Evolutionary conservation across 1,140 invertebrate species (phyloP), one percentile per base, ranked within the genome.

Genomic region (Lasaia peninsularis): DNA sequence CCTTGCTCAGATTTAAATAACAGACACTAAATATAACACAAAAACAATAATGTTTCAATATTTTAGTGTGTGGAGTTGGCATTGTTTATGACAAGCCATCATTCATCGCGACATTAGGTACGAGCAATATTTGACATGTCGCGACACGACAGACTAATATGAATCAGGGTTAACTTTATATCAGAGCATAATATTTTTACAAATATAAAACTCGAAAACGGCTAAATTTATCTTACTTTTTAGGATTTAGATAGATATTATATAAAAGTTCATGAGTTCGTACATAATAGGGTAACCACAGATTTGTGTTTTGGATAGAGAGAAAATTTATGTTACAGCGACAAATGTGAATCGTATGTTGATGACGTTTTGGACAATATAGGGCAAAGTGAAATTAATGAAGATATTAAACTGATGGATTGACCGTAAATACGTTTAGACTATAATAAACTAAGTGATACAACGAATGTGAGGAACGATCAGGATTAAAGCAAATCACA

Each of bases 11-110:
- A 77, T 73, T 73, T 77, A 81, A 75, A 67, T 64, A 73, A 78
- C 80, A 85, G 78, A 77, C 80, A 80, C 81, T 85, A 85, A 80
- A 80, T 69, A 62, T 80, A 71, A 77, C 64, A 77, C 80, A 77
- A 86, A 81, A 63, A 81, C 66, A 80, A 74, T 83, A 81, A 80
- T 69, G 64, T 73, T 78, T 71, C 76, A 81, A 81, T 79, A 78
- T 83, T 74, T 78, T 80, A 82, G 78, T 79, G 73, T 75, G 78
- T 73, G 71, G 71, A 80, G 78, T 77, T 77, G 75, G 73, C 73
- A 78, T 66, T 58, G 69, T 66, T 71, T 62, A 59, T 73, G 73
- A 82, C 73, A 71, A 67, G 67, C 73, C 71, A 73, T 71, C 74
- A 72, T 70, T 76, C 70, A 78, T 75, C 75, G 78, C 72, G 62